Percentiles rank a stretch among this genome's conserved stretches.
phyloP scores from a whole-genome alignment of 1,140 invertebrate genomes.

The Panagrolaimus sp. region DNA sequence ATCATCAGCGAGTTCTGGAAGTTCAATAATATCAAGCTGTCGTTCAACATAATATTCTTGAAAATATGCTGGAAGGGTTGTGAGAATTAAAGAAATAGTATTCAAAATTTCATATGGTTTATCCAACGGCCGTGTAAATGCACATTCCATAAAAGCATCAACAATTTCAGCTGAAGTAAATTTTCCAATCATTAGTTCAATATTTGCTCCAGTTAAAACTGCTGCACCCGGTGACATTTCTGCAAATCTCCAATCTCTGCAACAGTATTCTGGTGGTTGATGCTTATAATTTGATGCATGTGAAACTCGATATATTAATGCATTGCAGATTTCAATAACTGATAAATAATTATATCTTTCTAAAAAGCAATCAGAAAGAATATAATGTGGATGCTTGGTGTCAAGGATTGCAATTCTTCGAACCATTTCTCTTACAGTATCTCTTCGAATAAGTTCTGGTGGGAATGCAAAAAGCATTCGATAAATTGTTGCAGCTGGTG shows the following conservation, averaged over 20 bases:
- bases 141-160: neutral
- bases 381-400: neutral
- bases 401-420: neutral
- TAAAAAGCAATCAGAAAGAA: neutral
- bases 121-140: neutral
- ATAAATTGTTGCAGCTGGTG: neutral
- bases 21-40: neutral
- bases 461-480: neutral
- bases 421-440: neutral
- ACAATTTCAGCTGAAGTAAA: neutral
- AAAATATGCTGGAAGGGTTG: neutral
- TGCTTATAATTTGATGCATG: neutral
- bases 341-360: neutral
- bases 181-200: constrained; percentile 1
- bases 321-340: neutral
- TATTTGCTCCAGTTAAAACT: neutral
- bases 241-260: neutral
- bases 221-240: neutral
- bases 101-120: constrained; percentile 3
- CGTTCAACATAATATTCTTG: neutral
- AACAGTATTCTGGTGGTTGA: neutral
- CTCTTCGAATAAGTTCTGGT: neutral
- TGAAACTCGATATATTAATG: neutral
- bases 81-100: neutral
- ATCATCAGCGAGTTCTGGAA: neutral